Percentiles rank a stretch among this genome's conserved stretches.
Evolutionary conservation across 2,113 vertebrate genomes (phyloP).

Genomic region (Mus spicilegus): DNA sequence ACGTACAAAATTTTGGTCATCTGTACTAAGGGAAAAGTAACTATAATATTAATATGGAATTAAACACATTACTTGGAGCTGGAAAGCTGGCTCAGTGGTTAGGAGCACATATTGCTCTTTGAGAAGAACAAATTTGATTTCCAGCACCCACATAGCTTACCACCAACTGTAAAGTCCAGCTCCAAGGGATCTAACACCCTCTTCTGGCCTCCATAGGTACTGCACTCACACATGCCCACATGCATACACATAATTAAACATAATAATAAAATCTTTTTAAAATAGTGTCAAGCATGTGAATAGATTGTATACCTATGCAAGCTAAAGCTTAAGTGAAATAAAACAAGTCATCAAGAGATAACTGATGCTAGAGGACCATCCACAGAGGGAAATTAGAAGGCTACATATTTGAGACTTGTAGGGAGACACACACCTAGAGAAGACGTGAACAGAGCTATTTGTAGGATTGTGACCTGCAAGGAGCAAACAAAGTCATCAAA

Average conservation of each 20-base stretch:
- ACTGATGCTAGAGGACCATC: background rate
- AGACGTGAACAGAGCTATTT: background rate
- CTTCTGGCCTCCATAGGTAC: background rate
- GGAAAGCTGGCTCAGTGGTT: background rate
- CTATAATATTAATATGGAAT: constrained; percentile 22
- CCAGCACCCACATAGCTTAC: background rate
- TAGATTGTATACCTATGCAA: background rate
- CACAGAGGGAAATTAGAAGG: background rate
- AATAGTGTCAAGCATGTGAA: background rate
- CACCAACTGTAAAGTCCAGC: background rate
- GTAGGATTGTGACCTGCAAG: background rate
- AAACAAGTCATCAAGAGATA: background rate
- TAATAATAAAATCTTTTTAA: background rate
- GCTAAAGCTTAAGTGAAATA: constrained; percentile 24
- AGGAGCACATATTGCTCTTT: background rate
- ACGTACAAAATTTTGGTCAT: background rate
- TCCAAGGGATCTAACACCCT: background rate
- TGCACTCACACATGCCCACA: no score
- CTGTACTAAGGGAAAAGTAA: background rate
- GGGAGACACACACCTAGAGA: background rate
- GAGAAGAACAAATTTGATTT: background rate
- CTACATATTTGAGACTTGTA: constrained; percentile 5
- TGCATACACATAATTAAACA: background rate
- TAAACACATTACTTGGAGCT: background rate
- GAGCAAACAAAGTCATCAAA: background rate